A percentile compares a stretch with the other conserved stretches of the same genome.
Conservation (phyloP, 2,888 invertebrate genomes). For the Nymphalis c-album region DNA sequence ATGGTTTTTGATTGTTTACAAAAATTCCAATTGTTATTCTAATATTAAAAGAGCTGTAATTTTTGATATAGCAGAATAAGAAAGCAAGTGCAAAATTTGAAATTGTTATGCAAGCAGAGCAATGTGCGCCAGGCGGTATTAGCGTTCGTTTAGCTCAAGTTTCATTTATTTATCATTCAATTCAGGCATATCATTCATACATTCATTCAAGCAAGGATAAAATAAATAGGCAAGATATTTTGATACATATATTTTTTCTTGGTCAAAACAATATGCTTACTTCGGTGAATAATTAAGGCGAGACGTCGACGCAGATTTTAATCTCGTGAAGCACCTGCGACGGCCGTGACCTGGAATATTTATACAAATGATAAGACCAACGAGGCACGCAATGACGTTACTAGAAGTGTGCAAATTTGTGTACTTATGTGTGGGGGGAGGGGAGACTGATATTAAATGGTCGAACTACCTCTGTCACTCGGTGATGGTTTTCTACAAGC, state of each 20-base stretch:
- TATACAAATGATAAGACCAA: slow-evolving; percentile 1
- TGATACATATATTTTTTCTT: slow-evolving; percentile 10
- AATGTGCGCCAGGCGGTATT: background rate
- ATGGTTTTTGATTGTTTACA: too few relatives aligned
- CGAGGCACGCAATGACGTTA: background rate
- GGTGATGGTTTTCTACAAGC: too few relatives aligned
- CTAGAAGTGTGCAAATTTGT: too few relatives aligned
- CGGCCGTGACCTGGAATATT: slow-evolving; percentile 77
- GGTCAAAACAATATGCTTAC: slow-evolving; percentile 53
- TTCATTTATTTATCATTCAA: slow-evolving; percentile 4
- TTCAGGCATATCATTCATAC: background rate
- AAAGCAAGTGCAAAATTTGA: background rate
- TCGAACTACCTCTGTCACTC: too few relatives aligned
- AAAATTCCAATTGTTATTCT: too few relatives aligned
- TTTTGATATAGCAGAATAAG: background rate
- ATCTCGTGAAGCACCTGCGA: slow-evolving; percentile 85
- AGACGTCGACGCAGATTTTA: slow-evolving; percentile 86
- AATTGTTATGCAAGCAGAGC: background rate
- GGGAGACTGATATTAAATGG: too few relatives aligned
- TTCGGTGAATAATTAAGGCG: slow-evolving; percentile 84
- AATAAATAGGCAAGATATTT: slow-evolving; percentile 10
- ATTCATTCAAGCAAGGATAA: slow-evolving; percentile 1
- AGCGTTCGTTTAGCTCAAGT: background rate
- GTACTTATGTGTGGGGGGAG: too few relatives aligned
- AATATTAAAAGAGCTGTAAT: too few relatives aligned